Percentiles rank a stretch among this genome's conserved stretches.
phyloP scores from a whole-genome alignment of 2,888 invertebrate genomes.

The Lamellibrachia columna region DNA sequence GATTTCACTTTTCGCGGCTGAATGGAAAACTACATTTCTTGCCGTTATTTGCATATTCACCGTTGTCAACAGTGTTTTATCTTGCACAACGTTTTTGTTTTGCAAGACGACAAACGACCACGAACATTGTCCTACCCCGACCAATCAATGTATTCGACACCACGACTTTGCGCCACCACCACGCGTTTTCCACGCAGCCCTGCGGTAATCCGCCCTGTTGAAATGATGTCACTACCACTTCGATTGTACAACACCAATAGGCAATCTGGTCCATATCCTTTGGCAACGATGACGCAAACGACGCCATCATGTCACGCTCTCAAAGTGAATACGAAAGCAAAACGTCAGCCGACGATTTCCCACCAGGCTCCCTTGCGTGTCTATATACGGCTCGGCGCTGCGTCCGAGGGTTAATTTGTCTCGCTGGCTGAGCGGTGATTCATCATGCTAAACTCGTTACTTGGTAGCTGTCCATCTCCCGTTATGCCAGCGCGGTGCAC shows the following conservation, averaged over 20 bases:
- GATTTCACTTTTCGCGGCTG: too few relatives aligned
- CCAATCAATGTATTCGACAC: neutral
- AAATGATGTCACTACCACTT: neutral
- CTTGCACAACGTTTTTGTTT: too few relatives aligned
- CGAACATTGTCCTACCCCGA: too few relatives aligned
- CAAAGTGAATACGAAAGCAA: slow-evolving; percentile 12
- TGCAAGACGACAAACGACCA: too few relatives aligned
- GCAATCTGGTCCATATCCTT: neutral
- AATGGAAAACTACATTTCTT: too few relatives aligned
- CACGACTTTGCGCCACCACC: neutral
- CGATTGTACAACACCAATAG: neutral
- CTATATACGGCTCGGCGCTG: neutral
- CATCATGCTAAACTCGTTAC: slow-evolving; percentile 16
- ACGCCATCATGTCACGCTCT: neutral
- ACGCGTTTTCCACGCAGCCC: neutral
- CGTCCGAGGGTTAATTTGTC: neutral
- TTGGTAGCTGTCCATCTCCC: neutral
- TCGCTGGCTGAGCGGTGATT: neutral
- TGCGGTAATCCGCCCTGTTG: neutral
- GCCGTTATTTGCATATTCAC: too few relatives aligned
- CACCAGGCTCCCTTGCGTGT: neutral
- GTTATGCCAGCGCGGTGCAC: neutral
- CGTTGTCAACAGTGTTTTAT: too few relatives aligned
- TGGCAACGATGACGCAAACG: neutral
- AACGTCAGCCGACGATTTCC: neutral